Percentiles rank a stretch among this genome's conserved stretches.
These are phyloP conservation scores for Scytalopus superciliaris DNA, from an alignment of 2,113 vertebrate genomes.

Conservation along the genomic window DNA sequence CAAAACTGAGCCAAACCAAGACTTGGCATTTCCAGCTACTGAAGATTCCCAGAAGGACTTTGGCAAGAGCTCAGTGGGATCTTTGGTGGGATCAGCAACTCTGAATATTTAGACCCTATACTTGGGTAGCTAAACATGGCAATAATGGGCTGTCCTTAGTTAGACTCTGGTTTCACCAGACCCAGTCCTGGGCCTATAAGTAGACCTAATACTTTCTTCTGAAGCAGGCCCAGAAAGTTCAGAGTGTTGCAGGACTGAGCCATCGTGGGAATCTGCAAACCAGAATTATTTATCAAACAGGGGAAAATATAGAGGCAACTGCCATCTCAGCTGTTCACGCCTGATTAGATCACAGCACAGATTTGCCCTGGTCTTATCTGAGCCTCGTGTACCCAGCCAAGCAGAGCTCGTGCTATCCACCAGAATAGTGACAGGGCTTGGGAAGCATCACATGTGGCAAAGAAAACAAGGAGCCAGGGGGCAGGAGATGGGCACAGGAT, in stretches of 20 bases:
- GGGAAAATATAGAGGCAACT: neutral
- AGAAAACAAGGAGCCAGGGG: neutral
- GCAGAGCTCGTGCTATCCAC: neutral
- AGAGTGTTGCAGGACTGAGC: rapidly evolving
- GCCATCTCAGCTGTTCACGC: neutral
- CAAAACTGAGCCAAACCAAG: neutral
- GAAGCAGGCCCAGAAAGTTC: neutral
- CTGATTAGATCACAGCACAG: constrained; percentile 41
- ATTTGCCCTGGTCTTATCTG: neutral
- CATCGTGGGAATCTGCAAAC: neutral
- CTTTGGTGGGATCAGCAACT: neutral
- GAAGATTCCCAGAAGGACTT: neutral
- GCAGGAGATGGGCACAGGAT: neutral
- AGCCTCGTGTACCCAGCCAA: neutral
- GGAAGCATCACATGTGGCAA: rapidly evolving
- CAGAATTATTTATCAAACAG: neutral
- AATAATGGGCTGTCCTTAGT: neutral
- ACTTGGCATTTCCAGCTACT: neutral
- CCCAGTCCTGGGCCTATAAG: neutral
- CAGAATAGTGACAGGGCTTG: rapidly evolving
- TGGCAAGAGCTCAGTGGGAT: neutral
- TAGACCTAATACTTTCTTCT: rapidly evolving
- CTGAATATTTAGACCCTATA: neutral
- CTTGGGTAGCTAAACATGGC: neutral
- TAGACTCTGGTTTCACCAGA: neutral